Base-by-base conservation (phyloP, 2,797 vertebrate species). In the Aeoliscus strigatus region DNA sequence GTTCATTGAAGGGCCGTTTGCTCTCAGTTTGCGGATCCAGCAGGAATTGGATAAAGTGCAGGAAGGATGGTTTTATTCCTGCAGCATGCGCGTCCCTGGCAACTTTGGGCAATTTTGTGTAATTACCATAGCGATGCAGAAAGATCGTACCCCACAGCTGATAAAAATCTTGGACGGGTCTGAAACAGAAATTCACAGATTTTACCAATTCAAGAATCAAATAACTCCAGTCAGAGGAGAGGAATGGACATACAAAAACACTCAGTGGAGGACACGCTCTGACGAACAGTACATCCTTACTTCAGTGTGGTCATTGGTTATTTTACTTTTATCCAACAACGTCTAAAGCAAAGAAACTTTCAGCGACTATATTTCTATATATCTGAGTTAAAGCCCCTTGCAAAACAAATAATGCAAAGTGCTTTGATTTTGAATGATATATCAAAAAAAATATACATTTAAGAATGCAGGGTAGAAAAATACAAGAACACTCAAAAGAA, bases 41-140 rank as follows among this genome's bases (percentile, higher is more conserved):
- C 27, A 97, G 86, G 60, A 95, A 98, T 49, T 89, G 86, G 83
- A 97, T 85, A 58, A 98, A 97, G 73, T 93, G 84, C 50, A 86
- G 73, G 71, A 98, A 97, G 2, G 92, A 89, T 0, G 91, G 92
- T 42, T 51, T 86, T 54, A 93, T 79, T 39, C 93, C 93, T 0
- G 88, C 84, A 10, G 86, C 60, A 1, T 92, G 91, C 9, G 93
- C 94, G 66, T 92, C 88, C 0, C 85, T 77, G 0, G 86, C 92
- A 0, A 89, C 90, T 13, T 77, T 60, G 1, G 94, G 92, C 16
- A 86, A 71, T 49, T 74, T 88, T 5, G 80, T 67, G n/a, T 55
- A 55, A 66, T 96, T 93, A 55, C 89, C 84, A 21, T 90, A 94
- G 0, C 80, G 84, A 18, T 69, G 79, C 10, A 98, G 73, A 85